Conservation (phyloP, 2,113 vertebrate species). For the Alligator sinensis region DNA sequence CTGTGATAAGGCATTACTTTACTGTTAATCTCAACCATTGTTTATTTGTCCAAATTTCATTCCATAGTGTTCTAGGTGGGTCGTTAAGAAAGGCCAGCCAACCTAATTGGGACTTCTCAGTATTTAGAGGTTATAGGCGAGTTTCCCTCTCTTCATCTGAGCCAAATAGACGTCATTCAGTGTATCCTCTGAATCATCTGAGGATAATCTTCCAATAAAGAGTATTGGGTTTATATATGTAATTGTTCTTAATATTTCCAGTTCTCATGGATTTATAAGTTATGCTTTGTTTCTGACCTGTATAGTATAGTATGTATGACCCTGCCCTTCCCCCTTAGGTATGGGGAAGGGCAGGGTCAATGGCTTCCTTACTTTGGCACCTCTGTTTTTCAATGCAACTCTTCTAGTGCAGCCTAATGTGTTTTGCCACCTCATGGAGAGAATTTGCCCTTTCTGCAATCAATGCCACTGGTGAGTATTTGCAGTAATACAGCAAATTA, state of each 20-base stretch:
- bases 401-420: no score
- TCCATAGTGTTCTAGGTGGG: background rate
- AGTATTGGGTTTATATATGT: no score
- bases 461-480: background rate
- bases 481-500: background rate
- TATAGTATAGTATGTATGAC: no score
- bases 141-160: background rate
- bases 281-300: no score
- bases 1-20: background rate
- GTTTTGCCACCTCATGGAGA: background rate
- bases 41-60: background rate
- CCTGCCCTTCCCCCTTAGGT: background rate
- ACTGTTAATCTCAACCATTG: background rate
- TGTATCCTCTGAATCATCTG: background rate
- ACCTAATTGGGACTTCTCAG: background rate
- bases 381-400: background rate
- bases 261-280: no score
- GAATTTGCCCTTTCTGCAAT: background rate
- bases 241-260: no score
- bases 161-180: background rate
- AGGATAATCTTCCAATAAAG: background rate
- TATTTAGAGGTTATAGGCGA: background rate
- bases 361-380: background rate
- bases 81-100: background rate
- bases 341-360: fast-evolving